These are phyloP conservation scores for Schizopygopsis malacanthus DNA, from an alignment of 2,797 vertebrate species.

Conservation along the genomic window DNA sequence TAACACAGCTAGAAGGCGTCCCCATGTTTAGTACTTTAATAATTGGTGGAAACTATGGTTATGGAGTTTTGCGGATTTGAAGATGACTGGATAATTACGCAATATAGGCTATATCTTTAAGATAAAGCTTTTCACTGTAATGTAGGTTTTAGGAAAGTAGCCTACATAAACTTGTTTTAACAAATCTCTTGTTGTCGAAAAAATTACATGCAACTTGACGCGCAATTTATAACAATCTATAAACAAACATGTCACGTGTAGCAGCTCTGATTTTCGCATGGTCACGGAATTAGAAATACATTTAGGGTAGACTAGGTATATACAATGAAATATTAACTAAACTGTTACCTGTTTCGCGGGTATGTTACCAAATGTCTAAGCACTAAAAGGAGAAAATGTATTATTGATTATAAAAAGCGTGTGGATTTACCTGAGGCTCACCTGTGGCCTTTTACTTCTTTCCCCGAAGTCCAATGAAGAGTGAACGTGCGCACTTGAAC, in stretches of 20 bases:
- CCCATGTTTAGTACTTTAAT: not conserved
- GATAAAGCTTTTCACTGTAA: not conserved
- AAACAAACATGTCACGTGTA: not conserved
- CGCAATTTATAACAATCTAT: not conserved
- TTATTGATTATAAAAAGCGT: not conserved
- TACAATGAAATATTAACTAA: not conserved
- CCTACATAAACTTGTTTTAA: not conserved
- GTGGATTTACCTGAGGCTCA: slow-evolving; percentile 29
- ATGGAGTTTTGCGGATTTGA: not conserved
- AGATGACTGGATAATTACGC: slow-evolving; percentile 1
- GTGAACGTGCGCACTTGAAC: not conserved
- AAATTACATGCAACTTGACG: not conserved
- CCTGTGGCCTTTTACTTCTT: slow-evolving; percentile 33
- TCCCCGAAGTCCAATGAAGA: not conserved
- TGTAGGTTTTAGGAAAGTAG: not conserved
- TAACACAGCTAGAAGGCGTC: not conserved
- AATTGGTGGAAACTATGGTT: not conserved
- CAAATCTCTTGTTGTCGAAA: not conserved
- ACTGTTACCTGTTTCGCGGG: not conserved
- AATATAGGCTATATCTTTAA: not conserved
- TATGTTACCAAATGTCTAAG: not conserved
- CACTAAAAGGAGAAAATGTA: not conserved
- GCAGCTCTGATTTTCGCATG: not conserved
- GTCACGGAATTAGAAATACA: not conserved
- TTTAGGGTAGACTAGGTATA: too few species aligned